phyloP scores from a whole-genome alignment of 2,888 invertebrate species.

The Platycheirus albimanus region DNA sequence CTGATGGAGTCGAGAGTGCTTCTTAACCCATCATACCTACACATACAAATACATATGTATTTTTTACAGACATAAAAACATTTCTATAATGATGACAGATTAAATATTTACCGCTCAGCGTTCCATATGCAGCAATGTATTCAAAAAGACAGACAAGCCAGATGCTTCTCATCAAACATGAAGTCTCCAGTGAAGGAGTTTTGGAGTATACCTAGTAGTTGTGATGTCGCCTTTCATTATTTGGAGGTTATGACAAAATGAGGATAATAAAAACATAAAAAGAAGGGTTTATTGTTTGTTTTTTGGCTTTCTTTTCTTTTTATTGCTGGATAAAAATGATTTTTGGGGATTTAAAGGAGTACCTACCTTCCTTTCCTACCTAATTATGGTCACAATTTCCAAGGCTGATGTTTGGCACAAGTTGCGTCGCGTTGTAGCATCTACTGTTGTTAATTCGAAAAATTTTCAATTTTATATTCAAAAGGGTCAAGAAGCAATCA shows the following conservation, averaged over 20 bases:
- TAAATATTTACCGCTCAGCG: slow-evolving; percentile 62
- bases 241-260: slow-evolving; percentile 43
- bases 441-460: no score
- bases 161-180: slow-evolving; percentile 41
- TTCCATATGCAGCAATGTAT: slow-evolving; percentile 36
- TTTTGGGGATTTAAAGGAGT: no score
- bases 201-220: neutral
- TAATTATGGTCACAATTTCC: no score
- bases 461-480: no score
- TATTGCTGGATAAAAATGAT: no score
- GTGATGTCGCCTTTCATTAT: slow-evolving; percentile 10
- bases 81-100: slow-evolving; percentile 62
- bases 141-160: slow-evolving; percentile 25
- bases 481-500: no score
- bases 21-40: slow-evolving; percentile 29
- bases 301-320: neutral
- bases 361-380: no score
- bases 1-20: slow-evolving; percentile 11
- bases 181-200: slow-evolving; percentile 2
- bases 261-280: slow-evolving; percentile 17
- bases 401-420: no score
- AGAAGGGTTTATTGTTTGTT: neutral
- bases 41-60: neutral
- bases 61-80: neutral
- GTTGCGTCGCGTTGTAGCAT: no score